These are phyloP conservation scores for Nestor notabilis DNA, from an alignment of 2,113 vertebrate genomes.

Conservation along the genomic window DNA sequence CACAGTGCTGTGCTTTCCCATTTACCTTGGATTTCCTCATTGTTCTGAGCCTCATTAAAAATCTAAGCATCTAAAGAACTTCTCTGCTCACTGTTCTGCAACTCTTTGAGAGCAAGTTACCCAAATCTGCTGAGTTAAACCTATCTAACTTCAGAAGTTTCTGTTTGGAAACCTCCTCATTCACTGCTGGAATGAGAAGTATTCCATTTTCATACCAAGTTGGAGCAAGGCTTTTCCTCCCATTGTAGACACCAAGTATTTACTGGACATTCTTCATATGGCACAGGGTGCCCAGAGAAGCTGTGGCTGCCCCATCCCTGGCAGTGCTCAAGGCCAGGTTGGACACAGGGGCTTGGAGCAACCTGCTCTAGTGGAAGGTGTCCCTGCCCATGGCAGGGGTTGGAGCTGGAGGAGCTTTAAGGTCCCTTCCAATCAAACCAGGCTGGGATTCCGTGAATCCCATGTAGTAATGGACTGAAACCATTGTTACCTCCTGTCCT, in stretches of 20 bases:
- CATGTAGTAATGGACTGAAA: not conserved
- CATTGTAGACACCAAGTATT: not conserved
- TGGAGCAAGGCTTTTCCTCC: not conserved
- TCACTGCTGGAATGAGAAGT: not conserved
- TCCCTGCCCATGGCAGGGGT: too few species aligned
- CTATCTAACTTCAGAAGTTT: not conserved
- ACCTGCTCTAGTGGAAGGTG: not conserved
- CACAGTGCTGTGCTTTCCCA: not conserved
- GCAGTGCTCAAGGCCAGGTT: not conserved
- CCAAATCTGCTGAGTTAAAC: not conserved
- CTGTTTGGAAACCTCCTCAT: not conserved
- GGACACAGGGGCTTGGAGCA: not conserved
- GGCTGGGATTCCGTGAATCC: not conserved
- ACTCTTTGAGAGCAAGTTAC: not conserved
- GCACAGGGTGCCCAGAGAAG: not conserved
- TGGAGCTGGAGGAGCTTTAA: not conserved
- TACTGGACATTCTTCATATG: not conserved
- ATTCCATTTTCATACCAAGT: not conserved
- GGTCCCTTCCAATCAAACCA: not conserved
- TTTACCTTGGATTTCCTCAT: conserved; percentile 1
- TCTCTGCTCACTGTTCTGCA: not conserved
- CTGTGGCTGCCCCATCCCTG: not conserved
- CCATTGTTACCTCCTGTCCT: not conserved
- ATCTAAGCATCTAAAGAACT: not conserved
- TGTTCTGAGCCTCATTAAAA: conserved; percentile 12